Conservation (phyloP, 2,113 vertebrate genomes). For the Xenopus tropicalis region UCB_Xtro_10.0 CM004443.2:162721501-162722000, state of each 20-base stretch:
- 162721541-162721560: slow-evolving; percentile 61
- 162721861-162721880: slow-evolving; percentile 2
- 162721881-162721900: neutral
- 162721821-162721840: neutral
- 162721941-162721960: neutral
- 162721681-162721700: slow-evolving; percentile 71
- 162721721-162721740: slow-evolving; percentile 68
- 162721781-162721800: slow-evolving; percentile 82
- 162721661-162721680: slow-evolving; percentile 55
- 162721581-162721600: slow-evolving; percentile 81
- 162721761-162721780: slow-evolving; percentile 86
- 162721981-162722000: neutral
- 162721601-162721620: slow-evolving; percentile 71
- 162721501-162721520: slow-evolving; percentile 71
- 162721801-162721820: neutral
- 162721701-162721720: slow-evolving; percentile 78
- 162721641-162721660: slow-evolving; percentile 69
- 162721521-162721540: slow-evolving; percentile 62
- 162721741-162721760: slow-evolving; percentile 77
- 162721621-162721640: slow-evolving; percentile 74
- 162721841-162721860: neutral
- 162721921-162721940: neutral
- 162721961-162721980: neutral
- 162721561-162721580: slow-evolving; percentile 78
- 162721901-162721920: neutral